These are phyloP conservation scores for Phalanger gymnotis DNA, from an alignment of 2,797 vertebrate genomes.

Conservation along the genomic window DNA sequence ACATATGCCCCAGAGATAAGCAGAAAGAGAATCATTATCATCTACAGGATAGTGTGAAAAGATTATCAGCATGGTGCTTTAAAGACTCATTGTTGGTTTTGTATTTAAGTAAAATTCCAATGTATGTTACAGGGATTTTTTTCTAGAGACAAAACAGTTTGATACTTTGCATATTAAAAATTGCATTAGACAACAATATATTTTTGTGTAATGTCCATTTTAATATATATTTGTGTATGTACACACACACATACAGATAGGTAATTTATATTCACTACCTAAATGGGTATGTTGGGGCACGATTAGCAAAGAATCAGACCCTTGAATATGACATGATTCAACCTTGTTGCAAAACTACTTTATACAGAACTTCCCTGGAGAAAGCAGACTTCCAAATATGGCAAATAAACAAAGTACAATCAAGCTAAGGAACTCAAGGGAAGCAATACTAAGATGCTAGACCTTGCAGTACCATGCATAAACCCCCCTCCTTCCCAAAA, in stretches of 20 bases:
- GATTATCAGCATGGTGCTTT: not conserved
- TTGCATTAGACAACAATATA: not conserved
- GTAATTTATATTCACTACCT: not conserved
- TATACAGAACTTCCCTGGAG: not conserved
- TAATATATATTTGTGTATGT: not conserved
- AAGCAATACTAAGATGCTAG: not conserved
- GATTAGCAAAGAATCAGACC: not conserved
- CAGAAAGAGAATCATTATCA: not conserved
- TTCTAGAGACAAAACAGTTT: not conserved
- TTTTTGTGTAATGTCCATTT: not conserved
- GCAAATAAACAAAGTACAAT: not conserved
- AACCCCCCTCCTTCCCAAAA: not conserved
- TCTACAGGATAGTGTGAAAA: not conserved
- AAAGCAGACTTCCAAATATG: not conserved
- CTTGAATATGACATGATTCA: not conserved
- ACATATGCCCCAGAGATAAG: not conserved
- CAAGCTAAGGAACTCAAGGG: not conserved
- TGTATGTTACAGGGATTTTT: not conserved
- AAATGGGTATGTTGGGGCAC: not conserved
- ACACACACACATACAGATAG: not conserved
- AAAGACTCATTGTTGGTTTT: not conserved
- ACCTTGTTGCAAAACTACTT: not conserved
- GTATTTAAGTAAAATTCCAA: not conserved
- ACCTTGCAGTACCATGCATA: not conserved
- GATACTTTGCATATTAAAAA: not conserved